A percentile compares a stretch with the other conserved stretches of the same genome.
Conservation (phyloP, 2,888 invertebrate genomes). For the Vanessa cardui region DNA sequence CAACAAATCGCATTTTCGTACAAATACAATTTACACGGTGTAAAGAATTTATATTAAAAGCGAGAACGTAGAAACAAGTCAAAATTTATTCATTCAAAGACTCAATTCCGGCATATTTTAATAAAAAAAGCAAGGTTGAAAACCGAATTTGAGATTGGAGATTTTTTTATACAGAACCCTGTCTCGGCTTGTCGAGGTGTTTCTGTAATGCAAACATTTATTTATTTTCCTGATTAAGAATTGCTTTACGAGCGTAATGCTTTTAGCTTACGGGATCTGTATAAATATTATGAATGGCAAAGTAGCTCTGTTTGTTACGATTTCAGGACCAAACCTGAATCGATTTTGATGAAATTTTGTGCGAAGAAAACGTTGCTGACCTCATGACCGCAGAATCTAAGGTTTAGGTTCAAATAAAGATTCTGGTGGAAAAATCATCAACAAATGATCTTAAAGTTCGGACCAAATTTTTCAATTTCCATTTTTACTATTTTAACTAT, state of each 20-base stretch:
- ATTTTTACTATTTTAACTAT: too few relatives aligned
- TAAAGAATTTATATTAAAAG: slow-evolving; percentile 59
- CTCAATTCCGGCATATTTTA: slow-evolving; percentile 71
- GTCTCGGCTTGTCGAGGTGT: neutral
- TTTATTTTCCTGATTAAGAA: neutral
- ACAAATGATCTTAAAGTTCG: too few relatives aligned
- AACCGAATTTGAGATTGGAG: slow-evolving; percentile 41
- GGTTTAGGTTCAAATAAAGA: too few relatives aligned
- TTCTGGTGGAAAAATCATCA: too few relatives aligned
- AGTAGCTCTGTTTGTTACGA: too few relatives aligned
- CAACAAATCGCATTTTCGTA: slow-evolving; percentile 39
- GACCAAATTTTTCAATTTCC: too few relatives aligned
- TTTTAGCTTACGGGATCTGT: neutral
- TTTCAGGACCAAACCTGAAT: too few relatives aligned
- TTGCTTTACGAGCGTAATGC: neutral
- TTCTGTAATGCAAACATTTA: neutral
- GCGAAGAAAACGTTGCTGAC: too few relatives aligned
- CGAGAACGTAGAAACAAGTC: slow-evolving; percentile 60
- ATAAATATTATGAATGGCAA: too few relatives aligned
- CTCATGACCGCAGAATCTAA: too few relatives aligned
- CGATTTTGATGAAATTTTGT: too few relatives aligned
- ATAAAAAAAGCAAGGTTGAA: slow-evolving; percentile 55
- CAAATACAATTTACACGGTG: slow-evolving; percentile 58
- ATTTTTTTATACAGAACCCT: slow-evolving; percentile 7
- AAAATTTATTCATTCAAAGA: slow-evolving; percentile 70